Base-by-base conservation (phyloP, 2,113 vertebrate species). In the Anguilla rostrata region DNA sequence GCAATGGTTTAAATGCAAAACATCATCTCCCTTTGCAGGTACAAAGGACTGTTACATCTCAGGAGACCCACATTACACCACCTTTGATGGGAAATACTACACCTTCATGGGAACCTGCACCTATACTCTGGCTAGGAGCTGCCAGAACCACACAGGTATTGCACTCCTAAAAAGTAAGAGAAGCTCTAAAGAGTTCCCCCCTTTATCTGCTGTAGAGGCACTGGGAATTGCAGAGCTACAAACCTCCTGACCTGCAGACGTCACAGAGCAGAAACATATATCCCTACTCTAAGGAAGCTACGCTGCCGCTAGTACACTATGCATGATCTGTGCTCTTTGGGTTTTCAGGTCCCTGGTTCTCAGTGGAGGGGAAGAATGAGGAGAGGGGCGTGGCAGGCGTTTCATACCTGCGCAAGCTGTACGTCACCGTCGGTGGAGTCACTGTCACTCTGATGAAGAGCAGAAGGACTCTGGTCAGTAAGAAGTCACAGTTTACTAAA, bases 101-200 rank as follows among this genome's bases (percentile, higher is more conserved):
- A 94, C 92, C 87, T 97, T 97, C 92, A 97, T 98, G 97, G 97
- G 97, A 53, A 96, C 96, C 0, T 98, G 97, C 87, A 94, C 95
- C 14, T 98, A 98, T 92, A 95, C 93, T 0, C 88, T 96, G 87
- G 95, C 95, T 71, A 93, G 93, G 75, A 93, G 87, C 86, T 96
- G 95, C 91, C 88, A 84, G 82, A 95, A 94, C 87, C 91, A 71
- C 90, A 94, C 94, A 49, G 94, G 95, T 95, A 75, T 3, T 66
- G 60, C 60, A 26, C 18, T 60, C 22, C 60, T 26, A 66, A 66
- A 66, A 26, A 0, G 0, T 7, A 66, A 20, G 18, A 26, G 60
- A 66, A 66, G 26, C 20, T 66, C 18, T 53, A 53, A 14, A 53
- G 49, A 9, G 11, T 53, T 66, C 20, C 57, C 6, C 57, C 18